Percentiles rank a stretch among this genome's conserved stretches.
Conservation (phyloP, 2,888 invertebrate species). For the Lasioglossum marginatum region DNA sequence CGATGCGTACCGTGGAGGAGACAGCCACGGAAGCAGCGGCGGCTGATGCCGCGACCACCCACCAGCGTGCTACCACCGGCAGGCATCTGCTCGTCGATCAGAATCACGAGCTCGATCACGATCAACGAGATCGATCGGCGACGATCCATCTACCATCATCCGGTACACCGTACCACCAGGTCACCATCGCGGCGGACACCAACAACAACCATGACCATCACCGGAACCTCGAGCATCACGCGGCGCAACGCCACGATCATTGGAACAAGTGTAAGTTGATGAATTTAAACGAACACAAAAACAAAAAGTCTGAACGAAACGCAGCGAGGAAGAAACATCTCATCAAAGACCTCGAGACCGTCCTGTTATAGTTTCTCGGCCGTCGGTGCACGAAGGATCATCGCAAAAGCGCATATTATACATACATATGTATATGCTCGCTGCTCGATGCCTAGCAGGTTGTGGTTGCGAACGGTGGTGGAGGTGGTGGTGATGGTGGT, state of each 20-base stretch:
- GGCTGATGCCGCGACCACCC: conserved; percentile 59
- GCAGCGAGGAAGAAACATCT: not conserved
- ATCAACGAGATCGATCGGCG: conserved; percentile 68
- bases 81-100: conserved; percentile 67
- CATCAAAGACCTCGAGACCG: conserved; percentile 38
- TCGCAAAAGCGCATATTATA: conserved; percentile 13
- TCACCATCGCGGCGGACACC: conserved; percentile 78
- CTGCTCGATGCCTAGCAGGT: conserved; percentile 61
- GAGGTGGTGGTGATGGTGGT: conserved; percentile 55
- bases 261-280: conserved; percentile 82
- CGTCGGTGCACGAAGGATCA: conserved; percentile 14
- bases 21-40: conserved; percentile 75
- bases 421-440: conserved; percentile 46
- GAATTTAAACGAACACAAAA: conserved; percentile 33
- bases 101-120: conserved; percentile 68
- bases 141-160: conserved; percentile 60
- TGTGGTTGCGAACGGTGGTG: conserved; percentile 39
- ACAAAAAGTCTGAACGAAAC: conserved; percentile 6
- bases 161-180: conserved; percentile 68
- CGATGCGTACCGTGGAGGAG: conserved; percentile 81
- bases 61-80: conserved; percentile 58
- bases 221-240: conserved; percentile 79
- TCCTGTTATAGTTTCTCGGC: conserved; percentile 27
- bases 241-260: conserved; percentile 77
- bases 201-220: conserved; percentile 83